phyloP scores from a whole-genome alignment of 2,797 vertebrate species.

The Protosalanx chinensis region DNA sequence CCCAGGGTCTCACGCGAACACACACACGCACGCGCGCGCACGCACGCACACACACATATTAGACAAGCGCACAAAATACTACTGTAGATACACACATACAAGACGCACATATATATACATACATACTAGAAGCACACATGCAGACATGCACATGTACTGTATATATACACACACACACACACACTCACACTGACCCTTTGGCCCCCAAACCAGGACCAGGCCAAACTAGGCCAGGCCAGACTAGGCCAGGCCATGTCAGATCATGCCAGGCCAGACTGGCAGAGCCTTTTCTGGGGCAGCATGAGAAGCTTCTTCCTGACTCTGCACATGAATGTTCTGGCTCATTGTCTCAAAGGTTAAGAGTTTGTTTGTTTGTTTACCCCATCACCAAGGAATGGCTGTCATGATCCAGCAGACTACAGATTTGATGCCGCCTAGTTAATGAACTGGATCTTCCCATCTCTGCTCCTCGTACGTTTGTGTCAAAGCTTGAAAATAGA shows the following conservation, averaged over 20 bases:
- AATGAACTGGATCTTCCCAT: constrained; percentile 58
- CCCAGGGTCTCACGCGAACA: constrained; percentile 61
- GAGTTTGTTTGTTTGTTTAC: constrained; percentile 47
- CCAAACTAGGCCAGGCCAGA: not conserved
- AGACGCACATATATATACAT: not conserved
- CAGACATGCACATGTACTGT: not conserved
- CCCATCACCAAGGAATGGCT: constrained; percentile 50
- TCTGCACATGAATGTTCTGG: constrained; percentile 36
- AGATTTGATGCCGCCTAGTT: constrained; percentile 63
- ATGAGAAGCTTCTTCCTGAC: constrained; percentile 18
- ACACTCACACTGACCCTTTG: not conserved
- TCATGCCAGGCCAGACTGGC: not conserved
- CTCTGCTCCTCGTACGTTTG: constrained; percentile 46
- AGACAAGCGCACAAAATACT: not conserved
- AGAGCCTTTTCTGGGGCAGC: constrained; percentile 19
- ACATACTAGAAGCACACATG: not conserved
- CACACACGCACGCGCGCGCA: constrained; percentile 1
- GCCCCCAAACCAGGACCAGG: constrained; percentile 8
- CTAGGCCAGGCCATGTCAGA: too few relatives aligned
- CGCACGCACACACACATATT: not conserved
- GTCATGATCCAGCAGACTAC: constrained; percentile 57
- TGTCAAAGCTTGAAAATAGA: constrained; percentile 57
- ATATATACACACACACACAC: not conserved
- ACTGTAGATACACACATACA: constrained; percentile 8
- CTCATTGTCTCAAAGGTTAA: constrained; percentile 40